These are phyloP conservation scores for Arenaria interpres DNA, from an alignment of 2,113 vertebrate species.

Conservation along the genomic window DNA sequence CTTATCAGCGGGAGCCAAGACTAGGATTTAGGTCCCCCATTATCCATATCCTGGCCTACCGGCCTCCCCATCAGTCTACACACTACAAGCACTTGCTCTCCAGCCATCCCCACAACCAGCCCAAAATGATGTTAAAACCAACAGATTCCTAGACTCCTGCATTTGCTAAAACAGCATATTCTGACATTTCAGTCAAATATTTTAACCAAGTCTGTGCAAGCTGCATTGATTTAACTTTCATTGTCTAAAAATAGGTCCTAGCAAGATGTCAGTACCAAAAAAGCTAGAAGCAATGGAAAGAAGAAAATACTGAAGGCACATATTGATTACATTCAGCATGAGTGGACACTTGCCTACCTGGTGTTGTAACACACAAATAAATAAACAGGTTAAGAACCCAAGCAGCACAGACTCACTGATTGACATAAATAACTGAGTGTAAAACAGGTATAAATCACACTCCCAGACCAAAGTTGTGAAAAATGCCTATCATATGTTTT, in stretches of 20 bases:
- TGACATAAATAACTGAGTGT: not conserved
- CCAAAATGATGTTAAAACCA: not conserved
- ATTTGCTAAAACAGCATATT: not conserved
- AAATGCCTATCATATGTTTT: not conserved
- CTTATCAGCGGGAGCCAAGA: not conserved
- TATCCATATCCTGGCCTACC: not conserved
- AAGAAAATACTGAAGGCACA: not conserved
- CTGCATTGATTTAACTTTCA: not conserved
- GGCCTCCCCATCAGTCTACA: not conserved
- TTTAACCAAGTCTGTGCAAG: not conserved
- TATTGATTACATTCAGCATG: not conserved
- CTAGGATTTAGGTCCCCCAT: not conserved
- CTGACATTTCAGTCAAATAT: not conserved
- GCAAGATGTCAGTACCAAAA: not conserved
- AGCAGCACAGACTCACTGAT: not conserved
- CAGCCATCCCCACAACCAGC: not conserved
- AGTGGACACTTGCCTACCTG: not conserved
- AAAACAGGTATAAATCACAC: not conserved
- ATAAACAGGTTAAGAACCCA: not conserved
- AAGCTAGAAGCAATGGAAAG: not conserved
- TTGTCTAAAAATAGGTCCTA: conserved; percentile 15
- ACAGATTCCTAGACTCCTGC: not conserved
- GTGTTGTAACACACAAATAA: not conserved
- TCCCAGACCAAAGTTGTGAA: not conserved
- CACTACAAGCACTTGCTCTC: not conserved